Evolutionary conservation across 2,888 invertebrate genomes (phyloP).

Genomic region (Amiota mariae): DNA sequence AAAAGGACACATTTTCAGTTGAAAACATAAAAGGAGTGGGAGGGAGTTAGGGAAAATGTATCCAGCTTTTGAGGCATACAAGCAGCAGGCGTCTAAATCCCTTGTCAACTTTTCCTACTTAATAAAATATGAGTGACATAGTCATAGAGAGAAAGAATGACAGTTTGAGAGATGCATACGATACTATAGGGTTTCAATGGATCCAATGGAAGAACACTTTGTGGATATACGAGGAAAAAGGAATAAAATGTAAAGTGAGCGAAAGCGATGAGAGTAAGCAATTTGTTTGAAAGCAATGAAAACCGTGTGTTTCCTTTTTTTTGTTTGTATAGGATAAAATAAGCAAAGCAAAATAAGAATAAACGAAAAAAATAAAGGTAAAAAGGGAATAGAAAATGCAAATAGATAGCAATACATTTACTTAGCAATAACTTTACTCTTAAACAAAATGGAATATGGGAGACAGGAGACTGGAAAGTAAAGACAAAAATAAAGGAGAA

Average conservation of each 20-base stretch:
- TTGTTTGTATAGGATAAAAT: slow-evolving; percentile 28
- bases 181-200: no score
- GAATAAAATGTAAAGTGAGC: slow-evolving; percentile 11
- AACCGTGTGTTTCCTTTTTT: not conserved
- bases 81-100: slow-evolving; percentile 53
- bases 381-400: slow-evolving; percentile 65
- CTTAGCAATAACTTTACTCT: slow-evolving; percentile 25
- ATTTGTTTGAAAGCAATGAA: slow-evolving; percentile 12
- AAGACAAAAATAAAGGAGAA: not conserved
- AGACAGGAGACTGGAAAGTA: not conserved
- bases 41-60: not conserved
- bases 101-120: slow-evolving; percentile 66
- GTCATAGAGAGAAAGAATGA: slow-evolving; percentile 33
- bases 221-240: no score
- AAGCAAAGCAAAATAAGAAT: slow-evolving; percentile 39
- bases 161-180: no score
- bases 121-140: slow-evolving; percentile 66
- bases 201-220: no score
- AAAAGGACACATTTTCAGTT: slow-evolving; percentile 12
- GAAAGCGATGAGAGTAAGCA: slow-evolving; percentile 9
- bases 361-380: slow-evolving; percentile 48
- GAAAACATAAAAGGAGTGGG: not conserved
- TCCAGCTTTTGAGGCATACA: no score
- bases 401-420: slow-evolving; percentile 65
- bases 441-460: slow-evolving; percentile 45